A percentile compares a stretch with the other conserved stretches of the same genome.
These are phyloP conservation scores for Psittacula derbiana DNA, from an alignment of 2,797 vertebrate genomes.

Conservation along the genomic window DNA sequence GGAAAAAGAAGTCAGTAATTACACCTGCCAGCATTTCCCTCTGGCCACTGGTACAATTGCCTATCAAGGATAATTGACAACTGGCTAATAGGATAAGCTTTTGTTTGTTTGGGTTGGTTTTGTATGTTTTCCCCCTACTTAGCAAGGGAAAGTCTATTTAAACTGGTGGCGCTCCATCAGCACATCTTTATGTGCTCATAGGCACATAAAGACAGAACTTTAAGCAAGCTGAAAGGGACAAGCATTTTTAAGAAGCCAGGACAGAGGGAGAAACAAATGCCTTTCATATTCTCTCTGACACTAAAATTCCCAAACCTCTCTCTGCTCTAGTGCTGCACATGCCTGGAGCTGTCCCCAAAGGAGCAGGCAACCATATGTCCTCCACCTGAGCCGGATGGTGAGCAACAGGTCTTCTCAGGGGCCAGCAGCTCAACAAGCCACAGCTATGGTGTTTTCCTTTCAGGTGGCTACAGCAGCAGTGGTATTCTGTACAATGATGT, in stretches of 20 bases:
- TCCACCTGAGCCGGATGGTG: not conserved
- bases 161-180: not conserved
- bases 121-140: not conserved
- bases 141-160: not conserved
- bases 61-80: conserved; percentile 54
- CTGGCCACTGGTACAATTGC: not conserved
- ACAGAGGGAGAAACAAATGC: not conserved
- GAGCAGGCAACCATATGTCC: not conserved
- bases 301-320: not conserved
- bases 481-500: fast-evolving
- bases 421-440: not conserved
- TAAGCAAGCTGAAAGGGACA: not conserved
- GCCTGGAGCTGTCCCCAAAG: not conserved
- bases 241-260: not conserved
- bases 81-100: conserved; percentile 34
- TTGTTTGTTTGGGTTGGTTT: not conserved
- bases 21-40: conserved; percentile 49
- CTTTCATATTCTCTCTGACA: not conserved
- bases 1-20: conserved; percentile 49
- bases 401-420: conserved; percentile 5
- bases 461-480: not conserved
- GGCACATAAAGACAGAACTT: not conserved
- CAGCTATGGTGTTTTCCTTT: fast-evolving
- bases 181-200: not conserved
- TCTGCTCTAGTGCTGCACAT: not conserved